A percentile compares a stretch with the other conserved stretches of the same genome.
These are phyloP conservation scores for Cryptosula pallasiana DNA, from an alignment of 2,888 invertebrate genomes.

Conservation along the genomic window DNA sequence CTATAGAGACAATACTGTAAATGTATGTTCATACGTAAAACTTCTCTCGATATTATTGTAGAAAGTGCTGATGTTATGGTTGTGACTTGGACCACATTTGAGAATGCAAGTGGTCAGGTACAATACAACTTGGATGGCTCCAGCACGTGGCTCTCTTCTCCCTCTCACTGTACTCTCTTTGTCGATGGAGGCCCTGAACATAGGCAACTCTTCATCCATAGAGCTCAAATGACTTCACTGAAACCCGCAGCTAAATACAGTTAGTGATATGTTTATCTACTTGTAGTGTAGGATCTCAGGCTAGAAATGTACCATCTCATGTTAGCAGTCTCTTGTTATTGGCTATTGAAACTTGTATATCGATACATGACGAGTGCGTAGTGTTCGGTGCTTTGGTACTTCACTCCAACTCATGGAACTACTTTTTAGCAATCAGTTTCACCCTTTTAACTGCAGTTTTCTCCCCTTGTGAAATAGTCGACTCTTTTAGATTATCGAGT, in stretches of 20 bases:
- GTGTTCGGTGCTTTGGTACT: no score
- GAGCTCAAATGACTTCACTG: constrained; percentile 36
- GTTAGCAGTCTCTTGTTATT: no score
- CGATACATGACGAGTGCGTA: no score
- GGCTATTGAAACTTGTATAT: no score
- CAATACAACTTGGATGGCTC: constrained; percentile 36
- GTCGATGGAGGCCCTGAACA: constrained; percentile 39
- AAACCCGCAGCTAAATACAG: constrained; percentile 38
- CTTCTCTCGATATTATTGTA: not conserved
- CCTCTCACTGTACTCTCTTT: constrained; percentile 32
- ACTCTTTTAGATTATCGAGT: constrained; percentile 50
- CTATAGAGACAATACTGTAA: no score
- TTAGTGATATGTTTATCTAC: constrained; percentile 33
- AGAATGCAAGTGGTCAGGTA: constrained; percentile 33
- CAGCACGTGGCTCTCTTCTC: constrained; percentile 23
- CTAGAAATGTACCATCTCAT: no score
- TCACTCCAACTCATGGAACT: no score
- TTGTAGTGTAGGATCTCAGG: no score
- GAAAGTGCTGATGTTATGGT: constrained; percentile 32
- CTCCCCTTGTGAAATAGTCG: no score
- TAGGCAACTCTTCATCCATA: constrained; percentile 41
- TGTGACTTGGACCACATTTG: constrained; percentile 44
- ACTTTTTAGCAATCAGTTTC: no score
- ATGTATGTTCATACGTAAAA: no score
- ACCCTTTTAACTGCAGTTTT: no score